Percentiles rank a stretch among this genome's conserved stretches.
These are phyloP conservation scores for Bucorvus abyssinicus DNA, from an alignment of 2,797 vertebrate species.

Conservation along the genomic window DNA sequence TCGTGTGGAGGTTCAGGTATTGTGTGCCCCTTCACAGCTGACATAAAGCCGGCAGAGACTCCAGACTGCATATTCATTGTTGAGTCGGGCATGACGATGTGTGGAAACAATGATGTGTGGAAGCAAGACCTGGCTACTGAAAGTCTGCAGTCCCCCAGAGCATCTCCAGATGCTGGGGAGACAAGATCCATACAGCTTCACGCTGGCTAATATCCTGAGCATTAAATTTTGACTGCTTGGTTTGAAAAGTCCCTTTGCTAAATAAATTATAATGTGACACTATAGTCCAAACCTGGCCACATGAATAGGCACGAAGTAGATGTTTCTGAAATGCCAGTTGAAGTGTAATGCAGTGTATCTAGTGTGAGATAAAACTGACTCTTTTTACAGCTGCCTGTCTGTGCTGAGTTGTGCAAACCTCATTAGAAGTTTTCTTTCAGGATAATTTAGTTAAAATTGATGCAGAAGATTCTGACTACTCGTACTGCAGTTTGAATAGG, in stretches of 20 bases:
- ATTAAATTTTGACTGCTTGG: background rate
- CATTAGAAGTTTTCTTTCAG: background rate
- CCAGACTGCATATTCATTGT: background rate
- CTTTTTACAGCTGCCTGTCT: background rate
- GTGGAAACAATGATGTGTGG: background rate
- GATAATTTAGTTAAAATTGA: background rate
- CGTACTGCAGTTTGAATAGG: background rate
- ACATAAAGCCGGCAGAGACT: constrained; percentile 10
- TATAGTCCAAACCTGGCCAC: background rate
- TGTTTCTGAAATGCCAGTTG: background rate
- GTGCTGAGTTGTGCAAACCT: background rate
- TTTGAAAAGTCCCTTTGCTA: background rate
- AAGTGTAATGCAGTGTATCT: background rate
- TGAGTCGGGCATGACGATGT: background rate
- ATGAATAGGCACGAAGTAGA: rapidly evolving
- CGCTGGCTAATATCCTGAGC: background rate
- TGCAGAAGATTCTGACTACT: background rate
- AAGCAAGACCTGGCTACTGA: background rate
- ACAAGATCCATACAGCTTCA: background rate
- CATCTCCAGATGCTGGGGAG: background rate
- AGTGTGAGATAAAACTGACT: rapidly evolving
- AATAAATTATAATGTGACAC: background rate
- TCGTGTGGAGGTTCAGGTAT: background rate
- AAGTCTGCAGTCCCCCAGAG: background rate
- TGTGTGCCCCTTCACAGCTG: background rate